Evolutionary conservation across 2,797 vertebrate genomes (phyloP).

Genomic region (Tenualosa thibaudeaui): DNA sequence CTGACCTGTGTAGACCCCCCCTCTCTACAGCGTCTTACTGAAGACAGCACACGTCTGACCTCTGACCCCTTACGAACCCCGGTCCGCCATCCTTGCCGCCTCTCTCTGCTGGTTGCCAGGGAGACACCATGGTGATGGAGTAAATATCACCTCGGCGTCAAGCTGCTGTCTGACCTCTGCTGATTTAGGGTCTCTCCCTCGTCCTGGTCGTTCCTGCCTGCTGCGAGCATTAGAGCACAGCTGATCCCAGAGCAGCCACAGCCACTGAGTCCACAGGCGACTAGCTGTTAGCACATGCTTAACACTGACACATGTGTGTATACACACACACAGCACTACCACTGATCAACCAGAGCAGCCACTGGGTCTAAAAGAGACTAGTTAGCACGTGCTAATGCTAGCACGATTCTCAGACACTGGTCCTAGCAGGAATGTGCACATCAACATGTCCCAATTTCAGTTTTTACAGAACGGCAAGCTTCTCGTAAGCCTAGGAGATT

Average conservation of each 20-base stretch:
- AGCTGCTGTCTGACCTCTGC: neutral
- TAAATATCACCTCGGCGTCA: slow-evolving; percentile 9
- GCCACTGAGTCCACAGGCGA: neutral
- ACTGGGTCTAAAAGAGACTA: too few species aligned
- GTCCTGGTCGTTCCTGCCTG: neutral
- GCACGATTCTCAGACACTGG: neutral
- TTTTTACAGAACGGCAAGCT: neutral
- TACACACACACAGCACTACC: too few species aligned
- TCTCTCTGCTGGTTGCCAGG: neutral
- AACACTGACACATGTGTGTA: too few species aligned
- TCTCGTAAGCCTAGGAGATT: neutral
- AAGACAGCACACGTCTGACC: neutral
- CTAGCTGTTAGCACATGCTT: neutral
- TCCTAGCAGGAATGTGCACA: neutral
- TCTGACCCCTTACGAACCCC: neutral
- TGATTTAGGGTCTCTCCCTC: slow-evolving; percentile 5
- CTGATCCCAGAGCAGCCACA: neutral
- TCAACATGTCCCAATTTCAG: neutral
- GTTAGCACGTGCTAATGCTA: too few species aligned
- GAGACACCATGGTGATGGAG: neutral
- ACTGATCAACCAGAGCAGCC: too few species aligned
- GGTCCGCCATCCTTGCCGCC: neutral
- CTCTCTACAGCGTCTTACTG: neutral
- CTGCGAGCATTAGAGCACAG: neutral
- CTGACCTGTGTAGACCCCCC: neutral